These are phyloP conservation scores for Anguilla pacifica DNA, from an alignment of 2,797 vertebrate genomes.

Conservation along the genomic window DNA sequence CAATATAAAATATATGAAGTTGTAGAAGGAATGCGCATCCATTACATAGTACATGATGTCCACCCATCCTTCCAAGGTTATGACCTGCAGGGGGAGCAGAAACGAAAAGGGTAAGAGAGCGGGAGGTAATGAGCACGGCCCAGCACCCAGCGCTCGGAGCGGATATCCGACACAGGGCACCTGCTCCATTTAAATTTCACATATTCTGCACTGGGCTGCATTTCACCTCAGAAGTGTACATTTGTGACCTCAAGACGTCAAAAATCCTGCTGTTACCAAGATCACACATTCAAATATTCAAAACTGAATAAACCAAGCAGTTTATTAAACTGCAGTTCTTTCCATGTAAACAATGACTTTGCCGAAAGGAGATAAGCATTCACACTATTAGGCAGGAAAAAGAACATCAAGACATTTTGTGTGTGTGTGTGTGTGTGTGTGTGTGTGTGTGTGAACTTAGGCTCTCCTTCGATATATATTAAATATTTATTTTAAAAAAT, in stretches of 20 bases:
- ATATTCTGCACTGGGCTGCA: background rate
- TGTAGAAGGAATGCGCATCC: conserved; percentile 95
- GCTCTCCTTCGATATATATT: background rate
- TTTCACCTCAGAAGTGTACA: background rate
- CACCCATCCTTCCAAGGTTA: conserved; percentile 97
- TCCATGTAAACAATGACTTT: background rate
- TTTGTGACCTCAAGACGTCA: background rate
- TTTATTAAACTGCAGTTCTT: background rate
- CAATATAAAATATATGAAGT: conserved; percentile 85
- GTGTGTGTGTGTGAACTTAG: background rate
- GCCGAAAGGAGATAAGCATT: background rate
- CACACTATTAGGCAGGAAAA: background rate
- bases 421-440: background rate
- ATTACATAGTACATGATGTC: conserved; percentile 99
- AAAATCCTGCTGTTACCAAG: background rate
- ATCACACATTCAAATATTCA: background rate
- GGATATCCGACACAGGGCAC: too few species aligned
- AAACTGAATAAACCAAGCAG: background rate
- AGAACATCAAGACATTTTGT: background rate
- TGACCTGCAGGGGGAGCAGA: conserved; percentile 77
- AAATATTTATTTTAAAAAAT: background rate
- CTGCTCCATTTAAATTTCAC: background rate
- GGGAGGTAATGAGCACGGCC: background rate
- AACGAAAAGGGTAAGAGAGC: background rate
- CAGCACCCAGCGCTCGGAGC: too few species aligned